Base-by-base conservation (phyloP, 2,113 vertebrate species). In the Dissostichus mawsoni region DNA sequence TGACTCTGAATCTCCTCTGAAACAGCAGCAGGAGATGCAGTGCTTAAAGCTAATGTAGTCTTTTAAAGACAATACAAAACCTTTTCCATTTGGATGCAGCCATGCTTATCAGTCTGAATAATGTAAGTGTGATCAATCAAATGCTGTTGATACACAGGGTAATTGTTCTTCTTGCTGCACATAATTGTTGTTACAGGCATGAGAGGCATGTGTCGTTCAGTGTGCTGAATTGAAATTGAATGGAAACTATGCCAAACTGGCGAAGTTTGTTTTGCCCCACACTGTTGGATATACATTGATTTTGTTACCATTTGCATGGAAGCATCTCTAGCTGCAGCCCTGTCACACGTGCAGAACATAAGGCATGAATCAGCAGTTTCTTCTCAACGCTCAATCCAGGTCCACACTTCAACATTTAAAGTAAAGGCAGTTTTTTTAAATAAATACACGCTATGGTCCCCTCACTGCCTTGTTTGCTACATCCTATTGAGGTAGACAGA, bases 371-470 rank as follows among this genome's bases (percentile, higher is more conserved):
- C 61, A 47, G 75, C 68, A 25, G 44, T 36, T 52, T n/a, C 52
- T 69, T 47, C 65, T 13, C 16, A 11, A 70, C 14, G 36, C 69
- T 62, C 17, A 62, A 56, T 67, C 80, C 69, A 74, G 78, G 77
- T 77, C 77, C 66, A 74, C 33, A 81, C 86, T 61, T 75, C 57
- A 63, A 81, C 67, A 87, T 81, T 89, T 82, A 80, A 81, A 72
- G 56, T 74, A 79, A 94, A 94, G 92, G 93, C 93, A 94, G 90
- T 85, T 92, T 89, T 41, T 41, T 41, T 77, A 78, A 91, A 88
- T 80, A 82, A 79, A 89, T 82, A 70, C 79, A 77, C 52, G 11
- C 55, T 36, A 13, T 67, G 81, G 83, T 90, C 82, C 82, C 77
- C 69, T 75, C 13, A 45, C 82, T 77, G 81, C 63, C 83, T 70